Conservation (phyloP, 2,113 vertebrate species). For the Ceuthmochares aereus region DNA sequence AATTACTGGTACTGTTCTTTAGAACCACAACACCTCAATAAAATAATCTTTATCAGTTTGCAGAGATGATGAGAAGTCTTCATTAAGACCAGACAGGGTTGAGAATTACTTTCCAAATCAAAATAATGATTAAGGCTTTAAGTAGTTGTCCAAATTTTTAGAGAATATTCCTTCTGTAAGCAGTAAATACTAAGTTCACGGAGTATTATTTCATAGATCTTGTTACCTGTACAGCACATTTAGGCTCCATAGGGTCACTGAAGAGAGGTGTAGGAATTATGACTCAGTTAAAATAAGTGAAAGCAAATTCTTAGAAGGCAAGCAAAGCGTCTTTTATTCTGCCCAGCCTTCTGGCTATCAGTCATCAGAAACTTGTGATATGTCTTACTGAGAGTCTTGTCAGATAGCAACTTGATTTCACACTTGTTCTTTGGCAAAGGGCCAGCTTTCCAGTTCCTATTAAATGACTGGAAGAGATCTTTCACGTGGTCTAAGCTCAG, state of each 20-base stretch:
- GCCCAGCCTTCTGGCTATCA: not conserved
- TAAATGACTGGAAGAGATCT: not conserved
- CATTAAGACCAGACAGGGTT: not conserved
- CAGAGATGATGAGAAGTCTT: not conserved
- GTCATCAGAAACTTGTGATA: not conserved
- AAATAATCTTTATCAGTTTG: not conserved
- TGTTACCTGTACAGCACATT: not conserved
- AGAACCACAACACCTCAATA: not conserved
- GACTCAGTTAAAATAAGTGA: not conserved
- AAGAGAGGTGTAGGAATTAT: not conserved
- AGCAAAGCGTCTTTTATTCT: not conserved
- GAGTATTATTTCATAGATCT: not conserved
- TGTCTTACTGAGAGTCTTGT: not conserved
- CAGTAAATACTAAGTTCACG: not conserved
- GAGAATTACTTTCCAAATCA: not conserved
- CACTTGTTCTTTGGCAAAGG: not conserved
- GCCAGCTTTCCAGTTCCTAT: not conserved
- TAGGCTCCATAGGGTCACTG: not conserved
- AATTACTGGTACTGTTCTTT: not conserved
- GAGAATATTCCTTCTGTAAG: not conserved
- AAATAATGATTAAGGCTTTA: not conserved
- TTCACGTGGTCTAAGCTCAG: not conserved
- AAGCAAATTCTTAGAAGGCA: not conserved
- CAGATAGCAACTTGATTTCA: not conserved
- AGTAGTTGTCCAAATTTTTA: not conserved